Evolutionary conservation across 1,140 invertebrate genomes (phyloP), one percentile per base, ranked within the genome.

Genomic region (Adelges cooleyi): DNA sequence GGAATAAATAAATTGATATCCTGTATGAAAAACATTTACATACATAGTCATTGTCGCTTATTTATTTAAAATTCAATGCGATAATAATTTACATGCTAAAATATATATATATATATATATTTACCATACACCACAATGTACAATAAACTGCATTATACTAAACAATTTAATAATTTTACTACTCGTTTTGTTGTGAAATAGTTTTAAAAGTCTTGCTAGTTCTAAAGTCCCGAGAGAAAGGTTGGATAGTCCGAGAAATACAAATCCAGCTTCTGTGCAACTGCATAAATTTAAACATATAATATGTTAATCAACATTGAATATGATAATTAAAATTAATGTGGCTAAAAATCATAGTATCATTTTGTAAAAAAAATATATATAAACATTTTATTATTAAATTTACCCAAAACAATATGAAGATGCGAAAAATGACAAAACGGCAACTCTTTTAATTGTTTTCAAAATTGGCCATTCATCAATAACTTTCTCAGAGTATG

Each of bases 391-490:
- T n/a, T n/a, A 25, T 42, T 27, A 56, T 23, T 54, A 25, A 1
- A 42, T 27, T 48, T 62, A 62, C 56, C 56, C 56, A 48, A 62
- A 62, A 46, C 56, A 62, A 46, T 62, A 62, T 9, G 56, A 46
- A 4, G 56, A 48, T 25, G 56, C 56, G 20, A 62, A 62, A 17
- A 62, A 62, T 22, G 17, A 3, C 13, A 62, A 33, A 20, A 62
- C 25, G 46, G 42, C 38, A 20, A 40, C 56, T 62, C 46, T 62
- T 33, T 62, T 62, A 20, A 62, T 20, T 15, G 42, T 48, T 1
- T 42, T 62, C 17, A 62, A 29, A 11, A 62, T 29, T 22, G 56
- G 56, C 15, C 42, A 11, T 0, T 62, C 56, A 1, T 62, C 56
- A 20, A 62, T 29, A 33, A 15, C 11, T 11, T 46, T 46, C 20